phyloP scores from a whole-genome alignment of 2,113 vertebrate species.

The Halcyon malimbica region DNA sequence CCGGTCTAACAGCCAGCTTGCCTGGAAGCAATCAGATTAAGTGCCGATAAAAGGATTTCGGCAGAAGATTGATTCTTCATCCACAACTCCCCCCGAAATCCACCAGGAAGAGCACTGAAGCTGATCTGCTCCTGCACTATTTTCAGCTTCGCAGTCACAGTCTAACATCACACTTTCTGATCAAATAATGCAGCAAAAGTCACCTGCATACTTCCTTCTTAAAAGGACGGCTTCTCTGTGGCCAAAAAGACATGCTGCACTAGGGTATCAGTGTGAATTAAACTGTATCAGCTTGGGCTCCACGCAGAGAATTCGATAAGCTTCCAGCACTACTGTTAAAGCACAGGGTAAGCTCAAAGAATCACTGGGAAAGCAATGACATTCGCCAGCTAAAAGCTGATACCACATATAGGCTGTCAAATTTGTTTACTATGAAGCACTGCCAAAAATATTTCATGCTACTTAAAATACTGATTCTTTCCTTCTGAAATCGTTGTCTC shows the following conservation, averaged over 20 bases:
- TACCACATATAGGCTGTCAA: not conserved
- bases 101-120: not conserved
- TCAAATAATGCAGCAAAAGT: not conserved
- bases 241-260: not conserved
- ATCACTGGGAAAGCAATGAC: not conserved
- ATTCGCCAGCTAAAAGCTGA: not conserved
- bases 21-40: not conserved
- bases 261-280: accelerated
- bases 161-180: not conserved
- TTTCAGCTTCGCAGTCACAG: not conserved
- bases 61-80: not conserved
- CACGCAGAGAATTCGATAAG: not conserved
- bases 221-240: not conserved
- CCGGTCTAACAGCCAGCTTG: not conserved
- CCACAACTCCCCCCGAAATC: not conserved
- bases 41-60: not conserved
- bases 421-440: not conserved
- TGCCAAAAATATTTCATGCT: not conserved
- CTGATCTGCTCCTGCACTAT: not conserved
- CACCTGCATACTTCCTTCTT: not conserved
- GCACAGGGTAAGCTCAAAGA: not conserved
- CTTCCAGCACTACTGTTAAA: not conserved
- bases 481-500: not conserved
- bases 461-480: not conserved
- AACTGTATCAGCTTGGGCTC: not conserved